These are phyloP conservation scores for Dyspetes luteomarginatus DNA, from an alignment of 2,888 invertebrate species.

Conservation along the genomic window DNA sequence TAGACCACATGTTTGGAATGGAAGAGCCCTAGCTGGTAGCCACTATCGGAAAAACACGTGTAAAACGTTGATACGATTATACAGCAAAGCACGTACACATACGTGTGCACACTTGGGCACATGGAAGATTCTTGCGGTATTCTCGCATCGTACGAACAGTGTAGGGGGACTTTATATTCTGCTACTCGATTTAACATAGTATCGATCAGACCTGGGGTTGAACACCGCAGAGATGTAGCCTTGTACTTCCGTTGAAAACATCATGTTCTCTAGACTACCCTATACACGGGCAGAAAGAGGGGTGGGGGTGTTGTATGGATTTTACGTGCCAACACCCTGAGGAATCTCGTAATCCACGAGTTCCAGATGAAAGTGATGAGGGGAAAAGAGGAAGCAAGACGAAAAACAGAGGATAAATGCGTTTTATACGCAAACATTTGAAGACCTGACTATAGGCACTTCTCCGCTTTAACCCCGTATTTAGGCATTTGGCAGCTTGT, in stretches of 20 bases:
- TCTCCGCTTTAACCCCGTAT: neutral
- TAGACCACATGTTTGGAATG: slow-evolving; percentile 16
- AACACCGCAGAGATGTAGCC: slow-evolving; percentile 4
- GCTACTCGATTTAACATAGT: slow-evolving; percentile 37
- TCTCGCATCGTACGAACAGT: slow-evolving; percentile 32
- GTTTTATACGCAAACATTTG: neutral
- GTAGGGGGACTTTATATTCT: slow-evolving; percentile 30
- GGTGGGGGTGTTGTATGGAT: neutral
- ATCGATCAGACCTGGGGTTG: slow-evolving; percentile 45
- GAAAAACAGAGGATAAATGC: neutral
- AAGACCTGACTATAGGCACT: neutral
- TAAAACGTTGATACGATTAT: slow-evolving; percentile 52
- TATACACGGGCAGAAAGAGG: neutral
- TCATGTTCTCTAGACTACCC: neutral
- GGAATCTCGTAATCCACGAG: neutral
- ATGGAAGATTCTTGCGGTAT: slow-evolving; percentile 29
- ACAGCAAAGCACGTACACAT: neutral
- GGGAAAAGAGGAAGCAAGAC: too few relatives aligned
- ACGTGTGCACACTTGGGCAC: neutral
- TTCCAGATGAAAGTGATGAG: neutral
- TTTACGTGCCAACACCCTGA: neutral
- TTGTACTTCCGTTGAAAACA: slow-evolving; percentile 18
- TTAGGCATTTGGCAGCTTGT: neutral
- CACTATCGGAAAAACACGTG: slow-evolving; percentile 59
- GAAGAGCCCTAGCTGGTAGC: too few relatives aligned